A percentile compares a stretch with the other conserved stretches of the same genome.
phyloP scores from a whole-genome alignment of 2,113 vertebrate genomes.

The Argyrosomus japonicus region DNA sequence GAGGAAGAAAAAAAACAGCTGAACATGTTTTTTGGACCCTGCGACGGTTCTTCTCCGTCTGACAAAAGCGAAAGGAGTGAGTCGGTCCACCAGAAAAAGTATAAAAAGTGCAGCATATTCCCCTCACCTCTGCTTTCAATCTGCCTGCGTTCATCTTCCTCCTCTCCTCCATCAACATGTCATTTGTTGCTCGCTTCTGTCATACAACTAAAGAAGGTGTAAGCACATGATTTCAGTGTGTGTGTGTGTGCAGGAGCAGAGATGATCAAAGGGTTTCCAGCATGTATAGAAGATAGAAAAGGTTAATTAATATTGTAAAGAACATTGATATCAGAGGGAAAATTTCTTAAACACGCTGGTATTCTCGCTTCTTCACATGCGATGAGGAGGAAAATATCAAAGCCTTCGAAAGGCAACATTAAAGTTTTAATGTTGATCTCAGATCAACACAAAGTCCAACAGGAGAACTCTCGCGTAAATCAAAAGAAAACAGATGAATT shows the following conservation, averaged over 20 bases:
- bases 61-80: constrained; percentile 40
- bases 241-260: neutral
- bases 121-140: constrained; percentile 7
- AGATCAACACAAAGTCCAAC: constrained; percentile 34
- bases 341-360: constrained; percentile 11
- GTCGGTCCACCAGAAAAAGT: constrained; percentile 35
- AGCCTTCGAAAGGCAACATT: constrained; percentile 52
- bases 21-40: constrained; percentile 46
- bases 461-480: constrained; percentile 48
- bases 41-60: constrained; percentile 17
- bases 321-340: constrained; percentile 23
- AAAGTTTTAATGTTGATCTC: constrained; percentile 49
- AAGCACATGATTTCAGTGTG: neutral
- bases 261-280: constrained; percentile 38
- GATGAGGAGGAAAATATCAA: constrained; percentile 43
- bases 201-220: constrained; percentile 11
- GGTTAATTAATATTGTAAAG: constrained; percentile 54
- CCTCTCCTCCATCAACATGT: constrained; percentile 18
- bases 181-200: constrained; percentile 25
- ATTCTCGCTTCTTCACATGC: constrained; percentile 21
- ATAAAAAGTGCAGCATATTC: neutral
- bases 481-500: constrained; percentile 58
- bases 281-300: constrained; percentile 18
- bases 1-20: constrained; percentile 39
- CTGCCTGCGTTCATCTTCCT: constrained; percentile 20